Evolutionary conservation across 2,797 vertebrate species (phyloP), one percentile per base, ranked within the genome.

Genomic region (Coreius guichenoti): DNA sequence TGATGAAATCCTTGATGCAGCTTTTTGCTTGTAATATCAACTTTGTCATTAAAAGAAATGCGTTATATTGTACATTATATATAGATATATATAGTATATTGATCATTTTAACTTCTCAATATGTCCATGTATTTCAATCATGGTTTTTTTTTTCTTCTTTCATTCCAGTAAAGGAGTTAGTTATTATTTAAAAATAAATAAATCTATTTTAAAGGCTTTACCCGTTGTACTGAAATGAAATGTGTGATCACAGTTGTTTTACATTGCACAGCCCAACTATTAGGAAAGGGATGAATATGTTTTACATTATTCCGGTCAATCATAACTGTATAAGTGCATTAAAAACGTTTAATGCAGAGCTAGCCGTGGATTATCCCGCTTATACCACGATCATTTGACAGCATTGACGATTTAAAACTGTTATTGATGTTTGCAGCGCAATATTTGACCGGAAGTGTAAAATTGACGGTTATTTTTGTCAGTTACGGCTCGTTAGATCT

Each of bases 21-120:
- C 54, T 80, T 85, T 72, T 65, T 81, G 47, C 36, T 43, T 81
- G 45, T 54, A 29, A 16, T 81, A 36, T 65, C 39, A 82, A 83
- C 33, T n/a, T 81, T 69, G 69, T 49, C 29, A 31, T 82, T 51
- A 47, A 72, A 65, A 82, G 1, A 61, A 51, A 36, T 70, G 4
- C 19, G 43, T 80, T 67, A 21, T 80, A 67, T 67, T 80, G 56
- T 6, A 67, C 17, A 61, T 26, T n/a, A n/a, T n/a, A n/a, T n/a
- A n/a, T n/a, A n/a, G n/a, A n/a, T n/a, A n/a, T n/a, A n/a, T n/a
- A n/a, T n/a, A n/a, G n/a, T n/a, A n/a, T n/a, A n/a, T n/a, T n/a
- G n/a, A n/a, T 58, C 1, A 58, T 58, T 39, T 58, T n/a, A 16
- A 58, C 33, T 56, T 58, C 6, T 36, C 19, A 56, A 12, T 36